Conservation (phyloP, 2,888 invertebrate genomes). For the Mantis religiosa region DNA sequence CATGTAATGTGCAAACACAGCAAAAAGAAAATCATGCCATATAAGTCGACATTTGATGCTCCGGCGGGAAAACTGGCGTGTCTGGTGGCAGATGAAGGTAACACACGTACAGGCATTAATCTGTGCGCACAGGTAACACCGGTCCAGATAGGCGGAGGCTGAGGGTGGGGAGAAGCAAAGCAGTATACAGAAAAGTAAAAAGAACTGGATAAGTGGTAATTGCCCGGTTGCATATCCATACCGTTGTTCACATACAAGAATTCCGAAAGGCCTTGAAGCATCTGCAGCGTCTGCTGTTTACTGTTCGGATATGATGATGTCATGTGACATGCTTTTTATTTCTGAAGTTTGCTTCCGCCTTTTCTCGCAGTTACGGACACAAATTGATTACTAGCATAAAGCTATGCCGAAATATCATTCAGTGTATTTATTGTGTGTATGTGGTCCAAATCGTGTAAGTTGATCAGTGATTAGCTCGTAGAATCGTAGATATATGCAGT, state of each 20-base stretch:
- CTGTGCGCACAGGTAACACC: no score
- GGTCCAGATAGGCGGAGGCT: neutral
- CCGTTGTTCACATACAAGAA: neutral
- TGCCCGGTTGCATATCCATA: neutral
- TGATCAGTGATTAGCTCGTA: no score
- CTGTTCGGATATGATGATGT: neutral
- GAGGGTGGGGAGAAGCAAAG: neutral
- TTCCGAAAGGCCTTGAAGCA: neutral
- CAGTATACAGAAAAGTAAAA: neutral
- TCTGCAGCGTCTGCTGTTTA: neutral
- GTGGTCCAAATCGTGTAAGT: neutral
- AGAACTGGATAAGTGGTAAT: neutral
- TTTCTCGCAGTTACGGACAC: neutral
- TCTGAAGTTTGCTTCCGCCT: neutral
- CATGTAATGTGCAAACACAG: no score
- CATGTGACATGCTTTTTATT: neutral
- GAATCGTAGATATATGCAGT: no score
- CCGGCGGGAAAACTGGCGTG: no score
- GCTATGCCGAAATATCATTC: neutral
- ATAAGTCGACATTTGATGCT: no score
- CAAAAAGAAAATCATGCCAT: no score
- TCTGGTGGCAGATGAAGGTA: neutral
- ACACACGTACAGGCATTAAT: no score
- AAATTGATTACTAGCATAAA: neutral
- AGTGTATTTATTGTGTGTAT: neutral